Evolutionary conservation across 2,113 vertebrate genomes (phyloP), one percentile per base, ranked within the genome.

Genomic region (Bufo bufo): DNA sequence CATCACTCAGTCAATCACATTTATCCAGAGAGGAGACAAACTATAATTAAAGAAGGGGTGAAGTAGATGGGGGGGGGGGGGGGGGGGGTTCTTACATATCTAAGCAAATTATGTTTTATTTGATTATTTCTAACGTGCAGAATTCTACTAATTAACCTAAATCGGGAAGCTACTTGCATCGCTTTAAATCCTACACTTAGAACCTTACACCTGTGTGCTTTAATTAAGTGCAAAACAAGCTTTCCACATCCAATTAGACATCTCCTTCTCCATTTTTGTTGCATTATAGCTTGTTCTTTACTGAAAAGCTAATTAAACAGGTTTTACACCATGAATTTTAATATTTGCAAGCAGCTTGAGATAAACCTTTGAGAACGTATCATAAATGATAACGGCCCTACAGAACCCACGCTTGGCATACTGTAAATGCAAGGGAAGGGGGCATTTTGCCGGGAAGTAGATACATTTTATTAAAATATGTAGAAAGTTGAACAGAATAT

Each of bases 231-330:
- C 78, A 86, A 69, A 79, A 79, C 85, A 79, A 69, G 85, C 59
- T 69, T 79, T 69, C 59, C 9, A 56, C 85, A 86, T 86, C 85
- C 75, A 87, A 82, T 87, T 81, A 87, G 79, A 54, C 63, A 75
- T 54, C 19, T 86, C 52, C 56, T 59, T 61, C 33, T 45, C 56
- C 61, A 50, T 63, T 77, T 65, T 86, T 54, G n/a, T 56, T 43
- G 79, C 79, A 61, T 75, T 82, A 61, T 82, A 47, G 66, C 79
- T 74, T 61, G 23, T 86, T 56, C 65, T 82, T 87, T 82, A 82
- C 86, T 49, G 79, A 72, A 87, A 87, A 87, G 66, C 79, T 82
- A 87, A 87, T 87, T 87, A 82, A 87, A 87, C 54, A 61, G 78
- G 74, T 82, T 82, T 82, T 87, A 82, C 43, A 12, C 56, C 66